These are phyloP conservation scores for Otocyon megalotis DNA, from an alignment of 2,113 vertebrate genomes.

Conservation along the genomic window DNA sequence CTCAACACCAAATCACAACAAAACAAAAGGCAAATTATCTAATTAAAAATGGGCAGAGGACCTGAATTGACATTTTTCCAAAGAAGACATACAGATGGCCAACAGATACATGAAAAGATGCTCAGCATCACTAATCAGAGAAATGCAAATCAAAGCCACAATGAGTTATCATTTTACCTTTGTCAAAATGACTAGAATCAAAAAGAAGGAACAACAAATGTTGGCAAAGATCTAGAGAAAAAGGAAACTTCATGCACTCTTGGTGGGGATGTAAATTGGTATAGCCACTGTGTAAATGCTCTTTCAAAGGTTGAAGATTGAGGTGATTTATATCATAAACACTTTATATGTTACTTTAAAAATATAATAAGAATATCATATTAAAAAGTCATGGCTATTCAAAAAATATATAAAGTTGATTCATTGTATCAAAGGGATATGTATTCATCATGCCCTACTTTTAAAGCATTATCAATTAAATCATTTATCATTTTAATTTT, in stretches of 20 bases:
- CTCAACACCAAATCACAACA: not conserved
- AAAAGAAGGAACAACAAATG: not conserved
- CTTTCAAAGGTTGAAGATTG: not conserved
- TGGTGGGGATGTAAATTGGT: not conserved
- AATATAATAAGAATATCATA: not conserved
- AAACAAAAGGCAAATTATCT: not conserved
- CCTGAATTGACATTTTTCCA: not conserved
- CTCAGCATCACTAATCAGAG: not conserved
- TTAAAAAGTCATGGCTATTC: not conserved
- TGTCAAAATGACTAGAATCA: not conserved
- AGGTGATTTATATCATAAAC: not conserved
- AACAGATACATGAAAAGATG: not conserved
- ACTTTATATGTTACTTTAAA: not conserved
- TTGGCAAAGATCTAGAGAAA: not conserved
- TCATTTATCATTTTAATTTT: slow-evolving; percentile 34
- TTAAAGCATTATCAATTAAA: slow-evolving; percentile 39
- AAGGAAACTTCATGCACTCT: not conserved
- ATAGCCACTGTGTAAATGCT: not conserved
- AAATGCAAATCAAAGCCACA: not conserved
- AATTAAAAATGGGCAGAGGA: not conserved
- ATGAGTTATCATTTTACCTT: not conserved
- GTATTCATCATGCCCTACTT: not conserved
- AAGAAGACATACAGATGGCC: not conserved
- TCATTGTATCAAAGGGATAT: not conserved
- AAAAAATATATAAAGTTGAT: slow-evolving; percentile 2